phyloP scores from a whole-genome alignment of 1,140 invertebrate species.

The Drosophila arawakana region DNA sequence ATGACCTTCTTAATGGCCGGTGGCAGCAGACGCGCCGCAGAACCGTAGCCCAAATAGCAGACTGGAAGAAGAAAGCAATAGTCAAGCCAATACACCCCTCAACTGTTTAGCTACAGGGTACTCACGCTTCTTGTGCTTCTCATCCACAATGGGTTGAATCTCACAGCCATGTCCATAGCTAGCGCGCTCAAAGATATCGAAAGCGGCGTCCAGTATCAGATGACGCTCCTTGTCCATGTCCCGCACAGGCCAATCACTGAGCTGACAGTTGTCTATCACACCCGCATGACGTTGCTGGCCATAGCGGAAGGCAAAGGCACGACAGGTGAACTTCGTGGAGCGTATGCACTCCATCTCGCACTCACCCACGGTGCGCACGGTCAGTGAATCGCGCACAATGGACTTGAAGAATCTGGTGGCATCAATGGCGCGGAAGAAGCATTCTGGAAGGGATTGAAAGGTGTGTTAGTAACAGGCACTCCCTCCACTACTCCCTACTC shows the following conservation, averaged over 20 bases:
- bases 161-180: constrained; percentile 92
- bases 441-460: constrained; percentile 86
- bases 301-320: constrained; percentile 91
- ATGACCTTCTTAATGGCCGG: constrained; percentile 87
- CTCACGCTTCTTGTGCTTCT: constrained; percentile 85
- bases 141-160: constrained; percentile 85
- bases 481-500: too few relatives aligned
- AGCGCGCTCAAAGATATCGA: constrained; percentile 91
- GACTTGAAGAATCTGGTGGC: constrained; percentile 88
- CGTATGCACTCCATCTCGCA: constrained; percentile 91
- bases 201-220: constrained; percentile 87
- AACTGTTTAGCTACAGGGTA: too few relatives aligned
- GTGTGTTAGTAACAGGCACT: too few relatives aligned
- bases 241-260: constrained; percentile 89
- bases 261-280: constrained; percentile 88
- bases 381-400: constrained; percentile 87
- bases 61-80: constrained; percentile 83
- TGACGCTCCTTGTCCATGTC: constrained; percentile 87
- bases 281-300: constrained; percentile 87
- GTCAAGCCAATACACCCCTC: neutral
- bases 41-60: constrained; percentile 90
- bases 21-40: constrained; percentile 88
- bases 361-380: constrained; percentile 89
- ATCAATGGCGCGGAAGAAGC: constrained; percentile 91
- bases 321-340: constrained; percentile 89